Base-by-base conservation (phyloP, 2,113 vertebrate genomes). In the Cacatua alba region DNA sequence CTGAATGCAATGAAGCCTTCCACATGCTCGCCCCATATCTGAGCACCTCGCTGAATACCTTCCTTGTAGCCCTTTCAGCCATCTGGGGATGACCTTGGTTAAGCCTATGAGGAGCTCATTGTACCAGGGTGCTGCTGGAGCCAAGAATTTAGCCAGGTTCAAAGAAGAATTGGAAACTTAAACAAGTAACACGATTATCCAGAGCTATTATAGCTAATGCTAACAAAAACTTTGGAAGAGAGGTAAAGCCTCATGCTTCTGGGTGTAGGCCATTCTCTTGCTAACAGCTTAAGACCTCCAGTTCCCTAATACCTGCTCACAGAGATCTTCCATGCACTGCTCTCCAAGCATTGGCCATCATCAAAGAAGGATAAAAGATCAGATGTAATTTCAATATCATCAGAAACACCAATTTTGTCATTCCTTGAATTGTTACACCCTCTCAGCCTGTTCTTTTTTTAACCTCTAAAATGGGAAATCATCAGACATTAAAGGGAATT, bases 161-260 rank as follows among this genome's bases (percentile, higher is more conserved):
- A 91, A 72, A 93, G 93, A 94, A 79, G 76, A 93, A 92, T 25
- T 94, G 83, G 74, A 87, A 91, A 87, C 37, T 71, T 77, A 76
- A 94, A 88, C 64, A 90, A 92, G 19, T 72, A 96, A 70, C 81
- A 37, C 0, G 33, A 94, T 96, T 97, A 96, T 65, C 62, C 92
- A 91, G 77, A 63, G 65, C 33, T 96, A 67, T 94, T 91, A 52
- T 23, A 91, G 74, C 69, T 94, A 96, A 96, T 89, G 49, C 88
- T 85, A 94, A 85, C 65, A 94, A 87, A 82, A 97, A 67, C 83
- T 94, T 92, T 82, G 46, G 67, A 87, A 95, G 28, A 67, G 23
- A 92, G 29, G 63, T 48, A 95, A 87, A 96, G 37, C 86, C 41
- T 92, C 53, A 85, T 91, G 69, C n/a, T 91, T 93, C 74, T 94